phyloP scores from a whole-genome alignment of 2,888 invertebrate species.

The Ypsolopha scabrella region DNA sequence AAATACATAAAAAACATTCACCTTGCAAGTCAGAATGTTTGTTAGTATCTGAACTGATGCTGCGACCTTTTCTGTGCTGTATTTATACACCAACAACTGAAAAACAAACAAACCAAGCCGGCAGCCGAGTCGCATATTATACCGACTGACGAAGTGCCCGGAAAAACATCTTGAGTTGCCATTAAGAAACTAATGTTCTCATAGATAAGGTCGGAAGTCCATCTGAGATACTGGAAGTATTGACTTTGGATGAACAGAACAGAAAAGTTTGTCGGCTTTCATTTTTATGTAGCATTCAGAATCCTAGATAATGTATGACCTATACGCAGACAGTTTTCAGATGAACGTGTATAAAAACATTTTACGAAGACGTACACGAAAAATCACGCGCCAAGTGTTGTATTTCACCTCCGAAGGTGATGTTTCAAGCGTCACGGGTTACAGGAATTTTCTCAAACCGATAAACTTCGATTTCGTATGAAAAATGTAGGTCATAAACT shows the following conservation, averaged over 20 bases:
- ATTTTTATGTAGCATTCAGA: too few species aligned
- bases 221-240: too few species aligned
- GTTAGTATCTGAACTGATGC: neutral
- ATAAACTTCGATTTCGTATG: neutral
- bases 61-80: conserved; percentile 39
- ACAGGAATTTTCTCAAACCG: neutral
- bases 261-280: too few species aligned
- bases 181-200: too few species aligned
- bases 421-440: neutral
- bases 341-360: too few species aligned
- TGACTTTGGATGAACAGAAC: too few species aligned
- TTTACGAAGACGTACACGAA: neutral
- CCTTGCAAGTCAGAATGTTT: neutral
- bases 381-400: conserved; percentile 2
- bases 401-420: conserved; percentile 1
- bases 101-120: conserved; percentile 54
- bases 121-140: neutral
- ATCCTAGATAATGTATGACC: too few species aligned
- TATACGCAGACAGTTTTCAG: too few species aligned
- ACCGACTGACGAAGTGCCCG: too few species aligned
- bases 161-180: too few species aligned
- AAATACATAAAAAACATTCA: neutral
- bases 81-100: conserved; percentile 60
- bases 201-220: too few species aligned
- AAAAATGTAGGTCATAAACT: neutral